Percentiles rank a stretch among this genome's conserved stretches.
Conservation (phyloP, 2,888 invertebrate species). For the Latheticus oryzae region DNA sequence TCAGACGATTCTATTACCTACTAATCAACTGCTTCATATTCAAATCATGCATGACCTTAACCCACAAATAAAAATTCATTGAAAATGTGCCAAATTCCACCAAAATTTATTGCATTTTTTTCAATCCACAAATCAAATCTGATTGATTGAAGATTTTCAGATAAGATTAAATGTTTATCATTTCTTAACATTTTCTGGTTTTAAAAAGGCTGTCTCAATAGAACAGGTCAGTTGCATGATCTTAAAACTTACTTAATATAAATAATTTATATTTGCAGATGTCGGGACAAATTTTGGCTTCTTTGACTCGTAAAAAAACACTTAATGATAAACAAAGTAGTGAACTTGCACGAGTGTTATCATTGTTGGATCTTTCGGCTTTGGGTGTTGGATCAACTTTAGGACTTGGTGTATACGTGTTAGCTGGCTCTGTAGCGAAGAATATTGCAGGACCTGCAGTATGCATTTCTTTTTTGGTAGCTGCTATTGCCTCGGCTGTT, state of each 20-base stretch:
- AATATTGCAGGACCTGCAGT: conserved; percentile 92
- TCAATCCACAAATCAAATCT: neutral
- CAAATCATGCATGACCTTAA: neutral
- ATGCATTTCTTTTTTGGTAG: conserved; percentile 89
- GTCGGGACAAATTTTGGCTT: conserved; percentile 51
- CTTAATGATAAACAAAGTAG: conserved; percentile 60
- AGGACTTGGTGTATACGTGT: conserved; percentile 94
- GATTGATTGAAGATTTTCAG: conserved; percentile 5
- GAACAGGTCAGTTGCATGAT: no score
- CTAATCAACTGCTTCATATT: no score
- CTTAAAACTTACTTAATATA: no score
- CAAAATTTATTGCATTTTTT: neutral
- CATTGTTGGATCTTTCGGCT: conserved; percentile 86
- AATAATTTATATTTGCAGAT: conserved; percentile 50
- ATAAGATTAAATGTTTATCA: neutral
- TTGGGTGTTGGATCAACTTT: conserved; percentile 90
- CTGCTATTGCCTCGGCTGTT: conserved; percentile 92
- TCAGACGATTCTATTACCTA: no score
- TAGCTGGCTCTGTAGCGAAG: conserved; percentile 90
- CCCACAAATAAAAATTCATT: neutral
- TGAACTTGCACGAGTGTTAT: conserved; percentile 76
- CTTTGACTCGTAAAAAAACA: conserved; percentile 66
- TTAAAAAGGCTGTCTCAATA: no score
- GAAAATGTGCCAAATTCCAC: neutral
- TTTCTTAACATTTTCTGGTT: no score